Evolutionary conservation across 2,797 vertebrate genomes (phyloP), one percentile per base, ranked within the genome.

Genomic region (Toxotes lorentzi): DNA sequence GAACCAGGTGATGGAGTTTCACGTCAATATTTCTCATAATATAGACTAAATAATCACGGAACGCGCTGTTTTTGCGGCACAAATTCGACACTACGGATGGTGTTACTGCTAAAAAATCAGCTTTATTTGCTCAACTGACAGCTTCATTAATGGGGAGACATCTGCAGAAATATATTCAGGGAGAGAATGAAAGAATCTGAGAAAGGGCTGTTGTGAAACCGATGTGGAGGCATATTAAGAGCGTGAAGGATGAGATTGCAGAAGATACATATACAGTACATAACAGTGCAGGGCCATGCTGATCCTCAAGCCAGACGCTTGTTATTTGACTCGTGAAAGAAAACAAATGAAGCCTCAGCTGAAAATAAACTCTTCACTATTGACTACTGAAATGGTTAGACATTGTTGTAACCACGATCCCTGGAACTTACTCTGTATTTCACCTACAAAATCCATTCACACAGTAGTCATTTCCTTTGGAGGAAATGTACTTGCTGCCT

Each of bases 11-110:
- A 93, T 91, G 88, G 91, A 84, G 88, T 90, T 92, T 88, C 83
- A 87, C 6, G 50, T 92, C 88, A 91, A 89, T 93, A 93, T 92
- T 92, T 91, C 86, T 90, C 82, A 89, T 82, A 69, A 68, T 81
- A 78, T 74, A 93, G 92, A 93, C 92, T 89, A 94, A 94, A 95
- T 94, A 95, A 94, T 91, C 85, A 89, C 48, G 7, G 60, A 59
- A 64, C 24, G 23, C 19, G 14, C 79, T 85, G 76, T 70, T 81
- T 60, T 64, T 72, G 63, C 13, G 5, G 38, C 56, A 27, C 59
- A 32, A 23, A 64, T 78, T 75, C 34, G 75, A 63, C 65, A 53
- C 59, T 48, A 66, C 73, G 77, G 90, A 88, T 91, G 85, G 57
- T 76, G 72, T 93, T 89, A 87, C 89, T 79, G 74, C 73, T 86